A percentile compares a stretch with the other conserved stretches of the same genome.
Evolutionary conservation across 2,797 vertebrate species (phyloP).

Genomic region (Acestrorhynchus altus): DNA sequence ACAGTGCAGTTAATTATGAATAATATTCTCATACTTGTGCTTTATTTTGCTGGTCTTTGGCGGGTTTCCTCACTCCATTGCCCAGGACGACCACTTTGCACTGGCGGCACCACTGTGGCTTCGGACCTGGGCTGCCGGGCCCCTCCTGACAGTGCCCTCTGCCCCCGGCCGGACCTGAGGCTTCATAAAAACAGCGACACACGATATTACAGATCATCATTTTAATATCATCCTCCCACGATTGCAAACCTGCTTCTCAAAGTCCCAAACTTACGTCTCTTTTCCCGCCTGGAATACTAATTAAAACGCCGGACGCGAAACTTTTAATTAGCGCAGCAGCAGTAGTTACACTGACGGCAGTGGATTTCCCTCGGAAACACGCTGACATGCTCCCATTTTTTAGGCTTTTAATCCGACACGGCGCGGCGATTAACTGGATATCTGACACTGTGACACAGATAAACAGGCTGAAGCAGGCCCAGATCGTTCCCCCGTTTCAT

Average conservation of each 20-base stretch:
- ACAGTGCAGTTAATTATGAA: too few relatives aligned
- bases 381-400: slow-evolving; percentile 15
- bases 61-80: slow-evolving; percentile 89
- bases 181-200: slow-evolving; percentile 22
- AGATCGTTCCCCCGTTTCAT: slow-evolving; percentile 57
- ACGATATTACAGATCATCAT: neutral
- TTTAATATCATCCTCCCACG: neutral
- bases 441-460: slow-evolving; percentile 44
- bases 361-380: neutral
- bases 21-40: slow-evolving; percentile 73
- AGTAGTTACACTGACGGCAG: neutral
- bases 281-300: neutral
- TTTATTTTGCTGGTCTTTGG: slow-evolving; percentile 79
- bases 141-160: slow-evolving; percentile 78
- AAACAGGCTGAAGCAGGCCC: slow-evolving; percentile 35
- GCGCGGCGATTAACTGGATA: slow-evolving; percentile 47
- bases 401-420: slow-evolving; percentile 26
- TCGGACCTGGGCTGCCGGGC: slow-evolving; percentile 77
- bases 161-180: slow-evolving; percentile 75
- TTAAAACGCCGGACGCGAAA: neutral
- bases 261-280: neutral
- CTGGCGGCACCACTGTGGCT: slow-evolving; percentile 94
- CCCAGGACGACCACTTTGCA: slow-evolving; percentile 97
- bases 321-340: slow-evolving; percentile 23
- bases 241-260: neutral